These are phyloP conservation scores for Stenoptilia bipunctidactyla DNA, from an alignment of 2,888 invertebrate genomes.

Conservation along the genomic window DNA sequence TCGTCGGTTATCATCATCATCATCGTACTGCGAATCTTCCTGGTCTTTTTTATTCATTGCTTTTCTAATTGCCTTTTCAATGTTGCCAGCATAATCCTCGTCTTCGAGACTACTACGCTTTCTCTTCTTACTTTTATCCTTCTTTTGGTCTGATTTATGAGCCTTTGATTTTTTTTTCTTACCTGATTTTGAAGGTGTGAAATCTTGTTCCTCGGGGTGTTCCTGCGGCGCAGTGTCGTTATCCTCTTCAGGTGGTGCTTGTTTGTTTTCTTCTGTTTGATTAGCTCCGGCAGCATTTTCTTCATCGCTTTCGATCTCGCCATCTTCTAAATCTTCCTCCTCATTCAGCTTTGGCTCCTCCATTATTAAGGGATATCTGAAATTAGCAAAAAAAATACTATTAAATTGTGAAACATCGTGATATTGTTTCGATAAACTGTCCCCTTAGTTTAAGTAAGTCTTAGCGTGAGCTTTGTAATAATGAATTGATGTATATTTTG, in stretches of 20 bases:
- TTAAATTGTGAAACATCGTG: too few species aligned
- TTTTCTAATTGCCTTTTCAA: conserved; percentile 83
- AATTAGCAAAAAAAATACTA: conserved; percentile 32
- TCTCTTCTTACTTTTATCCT: conserved; percentile 64
- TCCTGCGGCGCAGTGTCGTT: conserved; percentile 1
- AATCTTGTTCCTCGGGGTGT: conserved; percentile 14
- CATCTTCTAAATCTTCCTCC: conserved; percentile 84
- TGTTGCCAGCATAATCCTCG: conserved; percentile 84
- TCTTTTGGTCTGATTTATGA: conserved; percentile 60
- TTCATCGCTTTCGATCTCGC: conserved; percentile 82
- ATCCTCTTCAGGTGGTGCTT: conserved; percentile 29
- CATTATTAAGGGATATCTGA: conserved; percentile 48
- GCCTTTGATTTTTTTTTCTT: conserved; percentile 64
- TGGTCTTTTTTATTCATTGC: conserved; percentile 79
- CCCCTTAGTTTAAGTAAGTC: too few species aligned
- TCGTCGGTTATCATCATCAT: conserved; percentile 57
- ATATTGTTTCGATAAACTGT: too few species aligned
- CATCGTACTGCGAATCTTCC: conserved; percentile 45
- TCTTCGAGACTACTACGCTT: conserved; percentile 49
- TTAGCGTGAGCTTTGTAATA: too few species aligned
- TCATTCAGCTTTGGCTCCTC: conserved; percentile 30
- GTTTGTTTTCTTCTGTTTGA: conserved; percentile 27
- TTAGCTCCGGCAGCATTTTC: conserved; percentile 41
- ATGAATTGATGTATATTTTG: too few species aligned
- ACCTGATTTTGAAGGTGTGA: conserved; percentile 47